Evolutionary conservation across 2,113 vertebrate species (phyloP), one percentile per base, ranked within the genome.

Genomic region (Stercorarius parasiticus): DNA sequence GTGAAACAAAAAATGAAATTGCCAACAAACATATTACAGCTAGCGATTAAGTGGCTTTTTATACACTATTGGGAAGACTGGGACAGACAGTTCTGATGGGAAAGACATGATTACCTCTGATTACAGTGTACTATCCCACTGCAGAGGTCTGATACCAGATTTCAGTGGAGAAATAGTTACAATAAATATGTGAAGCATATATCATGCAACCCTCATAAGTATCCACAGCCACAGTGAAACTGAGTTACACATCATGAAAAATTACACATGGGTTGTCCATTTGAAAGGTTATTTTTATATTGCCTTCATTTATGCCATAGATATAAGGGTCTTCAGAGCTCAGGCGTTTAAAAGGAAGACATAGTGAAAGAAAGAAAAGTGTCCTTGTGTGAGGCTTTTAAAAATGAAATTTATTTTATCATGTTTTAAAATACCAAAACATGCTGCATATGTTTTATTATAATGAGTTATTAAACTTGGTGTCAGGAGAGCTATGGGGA

Each of bases 1-100:
- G 89, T 88, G 94, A 97, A 92, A 86, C 38, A 80, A 95, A 97
- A 92, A 93, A 95, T 95, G 67, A 96, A 97, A 96, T 94, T 97
- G 83, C 90, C 86, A 97, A 76, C 83, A 96, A 95, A 94, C n/a
- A 67, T 94, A 86, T 96, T 97, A 87, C 30, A 95, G 62, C 65
- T 66, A 62, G 73, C 66, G 78, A 95, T 94, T 97, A 95, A 98
- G 56, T 95, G 76, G 22, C 47, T 87, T 91, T 96, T 97, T 97
- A 82, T 86, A 88, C 53, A 67, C 70, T 86, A 32, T 43, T 91
- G 69, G 59, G 89, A 95, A 89, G 50, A 82, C 7, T 84, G 56
- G 50, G 71, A 73, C 15, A 90, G 95, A 81, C 45, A 94, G 56
- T 62, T 97, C 65, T 71, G 89, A 96, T 74, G 55, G 11, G 38